Evolutionary conservation across 2,888 invertebrate species (phyloP), one percentile per base, ranked within the genome.

Genomic region (Cylloceria caligata): DNA sequence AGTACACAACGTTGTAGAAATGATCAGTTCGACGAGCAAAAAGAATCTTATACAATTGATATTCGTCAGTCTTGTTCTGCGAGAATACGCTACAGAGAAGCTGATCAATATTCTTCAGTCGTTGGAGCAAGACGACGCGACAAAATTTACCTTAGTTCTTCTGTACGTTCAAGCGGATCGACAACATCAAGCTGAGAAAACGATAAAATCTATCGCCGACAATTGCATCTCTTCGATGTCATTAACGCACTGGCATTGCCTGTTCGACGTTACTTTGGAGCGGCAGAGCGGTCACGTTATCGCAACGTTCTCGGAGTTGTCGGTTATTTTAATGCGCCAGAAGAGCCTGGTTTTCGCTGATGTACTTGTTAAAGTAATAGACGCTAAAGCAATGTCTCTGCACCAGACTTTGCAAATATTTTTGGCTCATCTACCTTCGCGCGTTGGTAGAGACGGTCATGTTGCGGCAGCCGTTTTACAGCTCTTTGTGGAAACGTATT

Each of bases 371-470:
- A 89, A 89, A 62, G 88, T 95, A n/a, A 93, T 94, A 49, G 91
- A 93, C 39, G 92, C 93, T 27, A 91, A 89, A 52, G 89, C 91
- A 6, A 88, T 94, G 7, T 93, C 92, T 19, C 87, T 94, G 69
- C 93, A 93, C 79, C 93, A 93, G 88, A 84, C 93, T 80, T 89
- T 93, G 5, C 93, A 95, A 93, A 93, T 95, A 11, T 96, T 95
- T 87, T 89, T 96, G 76, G 95, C 95, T 81, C 96, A 95, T 89
- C 92, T 96, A 78, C 95, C 96, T 4, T 95, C 95, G n/a, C 94
- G 95, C 86, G 94, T 95, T 39, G 95, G 95, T 2, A 87, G 94
- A 89, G 93, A 92, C 55, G 92, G 92, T 2, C 91, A 92, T 49
- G 90, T 90, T 36, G 92, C 92, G 2, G 91, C 92, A 4, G 87